Conservation (phyloP, 2,113 vertebrate species). For the Phaetusa simplex region DNA sequence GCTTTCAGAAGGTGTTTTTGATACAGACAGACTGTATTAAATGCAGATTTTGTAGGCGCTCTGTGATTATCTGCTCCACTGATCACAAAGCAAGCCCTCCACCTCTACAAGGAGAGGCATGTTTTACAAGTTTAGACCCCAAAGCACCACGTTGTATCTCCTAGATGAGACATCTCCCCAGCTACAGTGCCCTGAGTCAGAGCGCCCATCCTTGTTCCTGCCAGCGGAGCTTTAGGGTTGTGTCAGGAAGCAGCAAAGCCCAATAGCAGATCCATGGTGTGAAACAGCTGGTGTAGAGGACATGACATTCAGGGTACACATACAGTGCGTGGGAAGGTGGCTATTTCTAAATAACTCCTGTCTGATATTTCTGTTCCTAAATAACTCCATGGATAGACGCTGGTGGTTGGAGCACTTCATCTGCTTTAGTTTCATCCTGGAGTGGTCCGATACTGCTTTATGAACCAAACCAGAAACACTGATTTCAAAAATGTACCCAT, state of each 20-base stretch:
- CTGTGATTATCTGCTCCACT: not conserved
- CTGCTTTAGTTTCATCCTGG: not conserved
- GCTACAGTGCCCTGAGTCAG: not conserved
- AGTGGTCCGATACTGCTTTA: not conserved
- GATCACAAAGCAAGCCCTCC: not conserved
- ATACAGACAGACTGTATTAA: not conserved
- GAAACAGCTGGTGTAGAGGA: not conserved
- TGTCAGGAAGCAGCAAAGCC: not conserved
- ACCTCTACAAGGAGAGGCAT: not conserved
- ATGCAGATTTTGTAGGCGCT: not conserved
- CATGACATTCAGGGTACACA: not conserved
- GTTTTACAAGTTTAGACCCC: not conserved
- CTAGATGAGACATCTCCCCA: not conserved
- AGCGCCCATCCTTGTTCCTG: not conserved
- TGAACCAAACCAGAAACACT: not conserved
- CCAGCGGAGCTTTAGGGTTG: not conserved
- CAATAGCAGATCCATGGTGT: not conserved
- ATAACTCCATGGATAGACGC: not conserved
- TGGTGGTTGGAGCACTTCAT: not conserved
- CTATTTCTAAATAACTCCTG: not conserved
- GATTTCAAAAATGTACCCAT: not conserved
- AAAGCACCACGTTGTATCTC: not conserved
- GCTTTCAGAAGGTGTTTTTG: not conserved
- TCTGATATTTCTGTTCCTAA: not conserved
- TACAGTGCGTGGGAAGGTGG: not conserved